Evolutionary conservation across 2,888 invertebrate genomes (phyloP), one percentile per base, ranked within the genome.

Genomic region (Oscheius sp.): DNA sequence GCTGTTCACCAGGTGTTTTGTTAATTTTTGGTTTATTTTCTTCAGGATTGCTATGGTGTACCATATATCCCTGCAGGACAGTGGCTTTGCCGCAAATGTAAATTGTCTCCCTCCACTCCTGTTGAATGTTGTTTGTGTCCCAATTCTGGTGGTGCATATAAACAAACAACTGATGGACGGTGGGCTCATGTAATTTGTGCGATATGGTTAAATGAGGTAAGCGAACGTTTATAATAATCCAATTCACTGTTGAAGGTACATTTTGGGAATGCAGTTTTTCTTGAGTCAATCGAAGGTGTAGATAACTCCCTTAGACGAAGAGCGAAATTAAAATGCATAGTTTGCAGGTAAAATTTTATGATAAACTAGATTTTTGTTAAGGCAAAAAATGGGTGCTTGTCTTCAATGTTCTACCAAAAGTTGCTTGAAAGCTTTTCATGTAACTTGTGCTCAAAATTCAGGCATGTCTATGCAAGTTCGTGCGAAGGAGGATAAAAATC

Each of bases 141-240:
- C 0, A 96, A 97, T 86, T 92, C 93, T 82, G 95, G 95, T 62
- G 98, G 98, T 64, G 98, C 98, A 30, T 96, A 98, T 87, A 99
- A 99, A 87, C 96, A 96, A 88, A 80, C 81, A 2, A 95, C 96
- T 0, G 95, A 95, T 83, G 90, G 92, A 0, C 92, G 93, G 0
- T 98, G 98, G 98, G 96, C 95, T 0, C 98, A 98, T 87, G 97
- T 98, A 1, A 94, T 96, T 0, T 98, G 98, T 87, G 97, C 97
- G 0, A 89, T 98, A 1, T 98, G 98, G 97, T 95, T 98, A 82
- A 98, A 97, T 1, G 98, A 98, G 90, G 96, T 90, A 0, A 17
- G n/a, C 9, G 33, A 12, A n/a, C n/a, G n/a, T n/a, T n/a, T 20
- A 12, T 17, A 36, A 32, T 32, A 12, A 32, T 32, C n/a, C 20